Conservation (phyloP, 2,888 invertebrate genomes). For the Patella depressa region DNA sequence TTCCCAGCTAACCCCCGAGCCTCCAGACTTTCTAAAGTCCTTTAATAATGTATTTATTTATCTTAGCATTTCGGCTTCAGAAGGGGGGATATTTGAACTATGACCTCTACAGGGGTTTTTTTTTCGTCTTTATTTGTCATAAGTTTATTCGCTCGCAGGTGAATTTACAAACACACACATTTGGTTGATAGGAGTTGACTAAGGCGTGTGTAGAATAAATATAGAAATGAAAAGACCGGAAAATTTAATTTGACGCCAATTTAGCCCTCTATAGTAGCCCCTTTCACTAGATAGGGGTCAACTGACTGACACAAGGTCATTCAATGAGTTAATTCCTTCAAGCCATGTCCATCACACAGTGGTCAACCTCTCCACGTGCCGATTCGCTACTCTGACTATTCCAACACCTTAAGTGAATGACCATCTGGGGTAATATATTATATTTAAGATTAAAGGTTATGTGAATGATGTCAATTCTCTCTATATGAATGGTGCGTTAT, state of each 20-base stretch:
- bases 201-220: constrained; percentile 1
- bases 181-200: not conserved
- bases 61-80: too few relatives aligned
- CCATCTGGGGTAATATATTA: not conserved
- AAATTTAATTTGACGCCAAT: not conserved
- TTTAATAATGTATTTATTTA: too few relatives aligned
- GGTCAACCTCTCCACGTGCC: not conserved
- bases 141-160: too few relatives aligned
- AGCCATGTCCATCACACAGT: not conserved
- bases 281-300: not conserved
- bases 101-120: too few relatives aligned
- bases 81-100: too few relatives aligned
- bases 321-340: not conserved
- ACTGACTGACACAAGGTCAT: not conserved
- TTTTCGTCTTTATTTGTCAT: too few relatives aligned
- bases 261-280: not conserved
- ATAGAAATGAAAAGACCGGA: not conserved
- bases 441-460: not conserved
- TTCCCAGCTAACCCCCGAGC: too few relatives aligned
- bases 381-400: not conserved
- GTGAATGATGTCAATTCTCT: not conserved
- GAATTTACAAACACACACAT: too few relatives aligned
- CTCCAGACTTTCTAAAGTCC: too few relatives aligned
- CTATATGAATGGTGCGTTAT: not conserved
- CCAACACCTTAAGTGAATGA: not conserved